Evolutionary conservation across 2,113 vertebrate genomes (phyloP), one percentile per base, ranked within the genome.

Genomic region (Centropus unirufus): DNA sequence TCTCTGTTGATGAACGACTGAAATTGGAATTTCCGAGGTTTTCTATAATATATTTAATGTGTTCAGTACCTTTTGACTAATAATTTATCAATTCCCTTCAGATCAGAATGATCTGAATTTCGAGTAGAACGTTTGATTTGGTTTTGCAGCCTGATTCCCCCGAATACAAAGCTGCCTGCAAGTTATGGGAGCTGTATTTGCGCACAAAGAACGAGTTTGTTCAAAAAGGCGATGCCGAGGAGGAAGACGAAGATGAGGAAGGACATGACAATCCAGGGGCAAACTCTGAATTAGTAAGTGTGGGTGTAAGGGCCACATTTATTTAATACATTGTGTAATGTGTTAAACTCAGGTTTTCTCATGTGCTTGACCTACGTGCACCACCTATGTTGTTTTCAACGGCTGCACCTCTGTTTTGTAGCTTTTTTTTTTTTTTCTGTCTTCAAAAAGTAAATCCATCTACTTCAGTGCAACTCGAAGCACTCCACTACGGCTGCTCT

Each of bases 201-300:
- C 98, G 99, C 83, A 99, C 99, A 96, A 99, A 99, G 96, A 99
- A 99, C 93, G 99, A 99, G 70, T 99, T 99, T 98, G 98, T 99
- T 95, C 99, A 99, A 93, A 98, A 99, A 90, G 99, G 99, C 69
- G 99, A 99, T 88, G 98, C 98, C 79, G 99, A 99, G 36, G 99
- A 99, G 0, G 99, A 99, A 1, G 99, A 99, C 0, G 99, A 99
- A 20, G 99, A 99, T 47, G 99, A 99, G 8, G 99, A 99, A 24
- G 97, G 96, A 18, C 98, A 98, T 69, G 99, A 99, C 95, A 98
- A 98, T 93, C 98, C 98, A 47, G 98, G 98, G 89, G 91, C 98
- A 29, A 98, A 98, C 59, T 97, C 98, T 63, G 99, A 99, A 93
- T 98, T 99, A 75, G 99, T 98, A 99, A 98, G 99, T 99, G 54